Base-by-base conservation (phyloP, 1,140 invertebrate species). In the Piezodorus guildinii region DNA sequence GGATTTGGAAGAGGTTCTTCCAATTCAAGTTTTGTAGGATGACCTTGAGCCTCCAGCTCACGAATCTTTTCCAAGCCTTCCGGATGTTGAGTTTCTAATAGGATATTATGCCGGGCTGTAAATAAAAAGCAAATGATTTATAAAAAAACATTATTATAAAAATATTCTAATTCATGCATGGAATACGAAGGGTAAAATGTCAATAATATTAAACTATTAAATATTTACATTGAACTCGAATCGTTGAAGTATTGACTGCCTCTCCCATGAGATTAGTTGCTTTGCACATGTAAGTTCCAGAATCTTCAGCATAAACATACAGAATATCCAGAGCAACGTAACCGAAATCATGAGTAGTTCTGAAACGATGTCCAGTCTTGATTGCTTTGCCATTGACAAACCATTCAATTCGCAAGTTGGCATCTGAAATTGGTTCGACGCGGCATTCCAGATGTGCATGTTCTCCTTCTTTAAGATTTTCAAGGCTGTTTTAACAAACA, bases 371-470 rank as follows among this genome's bases (percentile, higher is more conserved):
- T n/a, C 90, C 90, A 21, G 85, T 81, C 66, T 83, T 82, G 65
- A 90, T 80, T 65, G 84, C 83, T 64, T 86, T 80, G 62, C 89
- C 90, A 77, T 96, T 91, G 56, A 88, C 83, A 77, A 87, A 96
- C 96, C 96, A 99, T 78, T 97, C 92, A 62, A 98, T 92, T 74
- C 86, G 89, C 69, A 98, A 80, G 69, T 94, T 89, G 2, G 94
- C 84, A 76, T 98, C 95, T 72, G 95, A 96, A 66, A 97, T 89
- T 14, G 95, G 96, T 71, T 96, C 90, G 17, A 98, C 86, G 63
- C 92, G 84, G 72, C 91, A 95, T 80, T 98, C 96, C 67, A 98
- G 82, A 77, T 98, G 94, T 67, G 90, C 88, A 67, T 91, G 88
- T 71, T 94, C 89, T 56, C 89, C 88, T 81, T 96, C 94, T 74